Conservation (phyloP, 2,888 invertebrate species). For the Hirudinaria manillensis region DNA sequence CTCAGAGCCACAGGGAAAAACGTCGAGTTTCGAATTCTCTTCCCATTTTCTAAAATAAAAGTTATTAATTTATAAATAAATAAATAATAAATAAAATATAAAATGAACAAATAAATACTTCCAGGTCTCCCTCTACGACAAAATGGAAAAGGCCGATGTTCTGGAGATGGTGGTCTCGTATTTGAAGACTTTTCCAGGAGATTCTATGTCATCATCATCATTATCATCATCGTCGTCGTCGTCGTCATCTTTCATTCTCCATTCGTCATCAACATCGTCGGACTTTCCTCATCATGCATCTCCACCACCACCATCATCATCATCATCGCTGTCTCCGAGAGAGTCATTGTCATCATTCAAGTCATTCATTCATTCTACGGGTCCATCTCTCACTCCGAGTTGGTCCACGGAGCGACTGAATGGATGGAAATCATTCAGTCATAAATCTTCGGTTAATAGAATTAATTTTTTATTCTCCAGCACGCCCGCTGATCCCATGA, state of each 20-base stretch:
- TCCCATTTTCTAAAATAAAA: not conserved
- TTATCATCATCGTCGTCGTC: slow-evolving; percentile 4
- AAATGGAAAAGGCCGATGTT: slow-evolving; percentile 15
- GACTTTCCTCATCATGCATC: too few relatives aligned
- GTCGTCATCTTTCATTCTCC: not conserved
- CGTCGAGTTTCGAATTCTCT: not conserved
- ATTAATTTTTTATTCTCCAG: too few relatives aligned
- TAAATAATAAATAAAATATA: not conserved
- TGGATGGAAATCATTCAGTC: too few relatives aligned
- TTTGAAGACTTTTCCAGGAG: not conserved
- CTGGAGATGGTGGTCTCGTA: slow-evolving; percentile 21
- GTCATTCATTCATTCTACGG: too few relatives aligned
- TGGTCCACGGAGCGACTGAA: too few relatives aligned
- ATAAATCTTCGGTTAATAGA: too few relatives aligned
- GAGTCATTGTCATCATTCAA: too few relatives aligned
- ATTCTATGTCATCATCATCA: slow-evolving; percentile 12
- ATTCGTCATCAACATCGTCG: slow-evolving; percentile 2
- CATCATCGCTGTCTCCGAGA: too few relatives aligned
- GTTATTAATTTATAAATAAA: not conserved
- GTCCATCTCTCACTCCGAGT: too few relatives aligned
- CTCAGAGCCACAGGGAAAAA: not conserved
- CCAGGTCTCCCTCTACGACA: slow-evolving; percentile 14
- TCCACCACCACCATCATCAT: too few relatives aligned
- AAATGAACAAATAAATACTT: not conserved
- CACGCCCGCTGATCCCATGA: too few relatives aligned